Base-by-base conservation (phyloP, 2,113 vertebrate genomes). In the Hystrix brachyura region DNA sequence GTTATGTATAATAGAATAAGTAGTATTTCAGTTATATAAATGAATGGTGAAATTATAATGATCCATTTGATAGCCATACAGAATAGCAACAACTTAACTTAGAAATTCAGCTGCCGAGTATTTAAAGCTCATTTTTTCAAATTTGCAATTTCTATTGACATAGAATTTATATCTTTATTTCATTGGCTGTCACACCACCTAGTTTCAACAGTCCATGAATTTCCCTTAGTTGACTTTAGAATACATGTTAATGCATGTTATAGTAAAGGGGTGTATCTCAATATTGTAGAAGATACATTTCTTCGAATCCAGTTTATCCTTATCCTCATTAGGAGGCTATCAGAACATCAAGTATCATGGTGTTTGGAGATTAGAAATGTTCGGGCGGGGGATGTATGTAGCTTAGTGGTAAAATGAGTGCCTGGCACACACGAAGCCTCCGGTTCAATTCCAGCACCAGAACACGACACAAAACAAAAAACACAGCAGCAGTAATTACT, bases 31-130 rank as follows among this genome's bases (percentile, higher is more conserved):
- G 74, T 96, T 74, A 59, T 51, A 21, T 80, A 86, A 72, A 82
- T 92, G 60, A 85, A 92, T 89, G 9, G 64, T 95, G 74, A 95
- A 3, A 34, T 94, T 72, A 18, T 96, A 93, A 90, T 43, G 21
- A 94, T 67, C 14, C 43, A 62, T 79, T 92, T 95, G 80, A 79
- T 92, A 84, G 13, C 17, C 51, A 64, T 15, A 81, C 59, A 92
- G 29, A 94, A 94, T 80, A 78, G 38, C 76, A 87, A 67, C 51
- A 87, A 87, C 8, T 81, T 91, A 90, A 79, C 17, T 23, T 83
- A 91, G 43, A 96, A 96, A 96, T 96, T 94, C 62, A 96, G 43
- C 29, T 97, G 48, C 76, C 69, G 62, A 83, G 12, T 65, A 83
- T 92, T 91, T 90, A 79, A 94, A 95, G 19, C 74, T 88, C 17